Evolutionary conservation across 2,113 vertebrate species (phyloP), one percentile per base, ranked within the genome.

Genomic region (Limanda limanda): DNA sequence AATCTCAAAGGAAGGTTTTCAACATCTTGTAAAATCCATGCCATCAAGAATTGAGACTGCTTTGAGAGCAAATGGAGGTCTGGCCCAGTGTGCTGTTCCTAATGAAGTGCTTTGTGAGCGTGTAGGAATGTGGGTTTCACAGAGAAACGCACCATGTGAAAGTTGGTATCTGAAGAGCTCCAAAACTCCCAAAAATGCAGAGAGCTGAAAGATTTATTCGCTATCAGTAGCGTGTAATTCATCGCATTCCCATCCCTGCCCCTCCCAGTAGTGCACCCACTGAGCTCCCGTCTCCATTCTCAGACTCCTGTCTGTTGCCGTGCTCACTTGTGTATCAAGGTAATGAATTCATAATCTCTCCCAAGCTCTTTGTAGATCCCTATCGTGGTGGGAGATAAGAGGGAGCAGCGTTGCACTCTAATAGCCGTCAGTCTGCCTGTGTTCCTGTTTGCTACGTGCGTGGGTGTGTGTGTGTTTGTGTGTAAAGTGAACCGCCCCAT

Each of bases 311-410:
- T 86, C 86, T 89, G 78, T 88, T 67, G 58, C 71, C 56, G 63
- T 27, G 67, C 78, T 83, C 79, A 83, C 86, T 83, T 89, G 86
- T 91, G 88, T 91, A 92, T 92, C 84, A 86, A 89, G 82, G 92
- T 94, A 94, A 94, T 93, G 90, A 93, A 94, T 94, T 94, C 86
- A 91, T 94, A 93, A 93, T 94, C 90, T 92, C 88, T 87, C 89
- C 78, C 77, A 72, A 88, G 89, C 86, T 87, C 85, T 92, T 86
- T 93, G 90, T 91, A 93, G 92, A 94, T 95, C 89, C 90, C 77
- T 94, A 94, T 94, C 93, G 3, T 51, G 72, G 84, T 63, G 85
- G 78, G 81, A 92, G 92, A 95, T 95, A 93, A 93, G 91, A 81
- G 68, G 68, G 52, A 76, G 86, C 82, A 76, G 85, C 75, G 74